Evolutionary conservation across 2,888 invertebrate species (phyloP), one percentile per base, ranked within the genome.

Genomic region (Standfussiana lucernea): DNA sequence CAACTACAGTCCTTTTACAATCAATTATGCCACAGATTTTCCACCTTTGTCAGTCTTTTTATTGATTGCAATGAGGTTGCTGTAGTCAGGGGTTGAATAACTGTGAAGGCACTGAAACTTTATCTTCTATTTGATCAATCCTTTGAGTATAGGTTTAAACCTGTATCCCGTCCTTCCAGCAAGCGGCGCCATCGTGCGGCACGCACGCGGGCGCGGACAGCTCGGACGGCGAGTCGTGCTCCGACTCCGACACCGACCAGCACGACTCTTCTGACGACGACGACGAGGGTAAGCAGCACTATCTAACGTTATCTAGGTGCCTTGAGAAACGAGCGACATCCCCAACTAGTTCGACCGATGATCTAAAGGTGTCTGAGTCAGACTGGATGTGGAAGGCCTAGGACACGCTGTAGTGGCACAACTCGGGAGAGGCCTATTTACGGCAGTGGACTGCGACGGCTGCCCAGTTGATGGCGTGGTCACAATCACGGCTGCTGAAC

Each of bases 191-290:
- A 1, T 79, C 90, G 81, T 89, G 92, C 86, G 92, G 89, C 83
- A 86, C 88, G 77, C 86, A 84, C 85, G 90, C 85, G 70, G 91
- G 86, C 73, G 90, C 89, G 1, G 96, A 95, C 91, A 95, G 95
- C 91, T 96, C 96, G 56, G 96, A 96, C 86, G 96, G 93, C 40
- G 96, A 96, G 89, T 96, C 96, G 73, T 94, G 95, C 93, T 96
- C 96, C 80, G 97, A 97, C 89, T 94, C 95, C 45, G 97, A 97
- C 90, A 94, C 96, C 85, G 96, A 97, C 83, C 95, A 95, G 74
- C 95, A 97, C 90, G 97, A 97, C 89, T 97, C 97, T 80, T 96
- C 96, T 70, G 97, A 97, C n/a, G 97, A 97, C 56, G 97, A 97
- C 32, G 97, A 97, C 79, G 97, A 97, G 88, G 95, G 94, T 93